Evolutionary conservation across 2,888 invertebrate species (phyloP).

Genomic region (Hipparchia sbordonii): DNA sequence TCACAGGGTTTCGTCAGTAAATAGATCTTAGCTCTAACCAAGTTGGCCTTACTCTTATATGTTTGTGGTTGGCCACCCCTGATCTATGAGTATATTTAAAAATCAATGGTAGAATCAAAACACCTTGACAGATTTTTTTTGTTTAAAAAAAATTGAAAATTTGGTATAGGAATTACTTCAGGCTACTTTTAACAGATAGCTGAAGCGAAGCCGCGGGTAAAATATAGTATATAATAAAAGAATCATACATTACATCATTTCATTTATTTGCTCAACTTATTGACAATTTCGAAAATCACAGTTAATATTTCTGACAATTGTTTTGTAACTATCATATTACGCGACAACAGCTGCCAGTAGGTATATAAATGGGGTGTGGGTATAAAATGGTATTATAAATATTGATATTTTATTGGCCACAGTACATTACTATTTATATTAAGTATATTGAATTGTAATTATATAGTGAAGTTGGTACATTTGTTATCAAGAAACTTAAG

Average conservation of each 20-base stretch:
- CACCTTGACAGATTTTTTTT: too few relatives aligned
- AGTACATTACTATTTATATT: constrained; percentile 71
- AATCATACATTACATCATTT: constrained; percentile 64
- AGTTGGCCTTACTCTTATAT: too few relatives aligned
- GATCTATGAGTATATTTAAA: too few relatives aligned
- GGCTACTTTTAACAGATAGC: too few relatives aligned
- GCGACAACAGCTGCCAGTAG: constrained; percentile 72
- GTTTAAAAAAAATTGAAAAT: too few relatives aligned
- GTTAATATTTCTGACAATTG: constrained; percentile 79
- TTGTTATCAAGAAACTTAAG: constrained; percentile 39
- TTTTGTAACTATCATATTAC: constrained; percentile 76
- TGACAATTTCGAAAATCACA: constrained; percentile 83
- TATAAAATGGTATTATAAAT: constrained; percentile 80
- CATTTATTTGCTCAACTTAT: constrained; percentile 83
- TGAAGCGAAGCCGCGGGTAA: too few relatives aligned
- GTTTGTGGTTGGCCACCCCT: too few relatives aligned
- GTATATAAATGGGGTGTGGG: constrained; percentile 74
- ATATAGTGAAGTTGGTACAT: constrained; percentile 52
- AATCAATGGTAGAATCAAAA: too few relatives aligned
- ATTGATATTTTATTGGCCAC: constrained; percentile 79
- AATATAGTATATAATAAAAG: background rate
- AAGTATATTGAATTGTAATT: constrained; percentile 56
- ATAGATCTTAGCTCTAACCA: too few relatives aligned
- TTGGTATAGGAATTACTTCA: too few relatives aligned
- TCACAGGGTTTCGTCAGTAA: too few relatives aligned